Evolutionary conservation across 2,888 invertebrate genomes (phyloP), one percentile per base, ranked within the genome.

Genomic region (Drosophila histrio): DNA sequence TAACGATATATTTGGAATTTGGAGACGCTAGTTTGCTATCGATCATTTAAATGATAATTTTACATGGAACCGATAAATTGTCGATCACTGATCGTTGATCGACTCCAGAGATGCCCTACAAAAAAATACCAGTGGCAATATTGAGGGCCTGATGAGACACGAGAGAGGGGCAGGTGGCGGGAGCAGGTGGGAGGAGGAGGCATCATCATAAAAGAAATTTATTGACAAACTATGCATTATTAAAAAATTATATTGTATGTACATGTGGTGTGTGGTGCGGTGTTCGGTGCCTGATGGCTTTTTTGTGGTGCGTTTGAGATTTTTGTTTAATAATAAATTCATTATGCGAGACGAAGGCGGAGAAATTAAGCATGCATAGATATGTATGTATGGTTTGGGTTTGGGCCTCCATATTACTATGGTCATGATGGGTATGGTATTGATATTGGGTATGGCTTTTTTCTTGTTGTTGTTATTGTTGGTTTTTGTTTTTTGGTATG

Each of bases 211-310:
- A 89, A 89, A 83, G 82, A 89, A 89, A 88, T 88, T 89, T 89
- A 89, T 88, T 74, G 83, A 75, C 88, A 79, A 88, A 79, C 76
- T 83, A 79, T 85, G 83, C 85, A 82, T 88, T 88, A 88, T 89
- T 88, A 89, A 89, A 88, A 88, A 87, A 88, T 86, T 58, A 88
- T 81, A 85, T 36, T 85, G 83, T 78, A 82, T 86, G 84, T 79
- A 82, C 87, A 86, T 80, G 80, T 62, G 79, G 83, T 73, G 69
- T 81, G 83, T 63, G 83, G 49, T 60, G 61, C 24, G 15, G 82
- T 67, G 72, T n/a, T n/a, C n/a, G n/a, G n/a, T 32, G 13, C 32
- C 32, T 24, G 39, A 21, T 34, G 26, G 34, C 22, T 56, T 58
- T 39, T 58, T 13, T 38, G 28, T 32, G 65, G 54, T 65, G 77